Percentiles rank a stretch among this genome's conserved stretches.
Evolutionary conservation across 2,888 invertebrate genomes (phyloP).

Genomic region (Chesias legatella): DNA sequence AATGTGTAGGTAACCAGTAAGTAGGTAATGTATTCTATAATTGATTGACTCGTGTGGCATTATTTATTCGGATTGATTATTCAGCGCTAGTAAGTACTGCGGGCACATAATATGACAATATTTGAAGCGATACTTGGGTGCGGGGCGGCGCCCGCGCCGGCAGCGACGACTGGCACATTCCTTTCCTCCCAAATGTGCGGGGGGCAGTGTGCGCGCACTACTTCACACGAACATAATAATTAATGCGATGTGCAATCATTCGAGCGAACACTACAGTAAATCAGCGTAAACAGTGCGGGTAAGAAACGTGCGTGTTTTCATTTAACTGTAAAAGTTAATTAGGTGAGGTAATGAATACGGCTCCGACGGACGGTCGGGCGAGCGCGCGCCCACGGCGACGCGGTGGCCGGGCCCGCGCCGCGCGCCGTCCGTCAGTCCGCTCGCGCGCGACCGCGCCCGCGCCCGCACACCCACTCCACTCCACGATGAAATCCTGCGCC

Average conservation of each 20-base stretch:
- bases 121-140: too few relatives aligned
- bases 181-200: neutral
- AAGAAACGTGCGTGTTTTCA: slow-evolving; percentile 47
- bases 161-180: slow-evolving; percentile 1
- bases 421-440: slow-evolving; percentile 22
- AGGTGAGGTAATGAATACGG: slow-evolving; percentile 57
- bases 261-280: slow-evolving; percentile 51
- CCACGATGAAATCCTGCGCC: slow-evolving; percentile 64
- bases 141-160: too few relatives aligned
- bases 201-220: neutral
- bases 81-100: too few relatives aligned
- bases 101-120: too few relatives aligned
- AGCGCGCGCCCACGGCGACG: slow-evolving; percentile 23
- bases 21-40: too few relatives aligned
- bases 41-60: too few relatives aligned
- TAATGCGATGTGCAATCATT: slow-evolving; percentile 38
- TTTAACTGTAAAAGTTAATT: slow-evolving; percentile 70
- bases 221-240: neutral
- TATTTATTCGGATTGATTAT: too few relatives aligned
- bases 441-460: slow-evolving; percentile 20
- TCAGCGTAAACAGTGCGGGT: slow-evolving; percentile 49
- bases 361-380: slow-evolving; percentile 31
- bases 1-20: too few relatives aligned
- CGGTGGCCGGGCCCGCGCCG: slow-evolving; percentile 15
- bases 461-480: slow-evolving; percentile 21